Base-by-base conservation (phyloP, 2,113 vertebrate genomes). In the Salminus brasiliensis region DNA sequence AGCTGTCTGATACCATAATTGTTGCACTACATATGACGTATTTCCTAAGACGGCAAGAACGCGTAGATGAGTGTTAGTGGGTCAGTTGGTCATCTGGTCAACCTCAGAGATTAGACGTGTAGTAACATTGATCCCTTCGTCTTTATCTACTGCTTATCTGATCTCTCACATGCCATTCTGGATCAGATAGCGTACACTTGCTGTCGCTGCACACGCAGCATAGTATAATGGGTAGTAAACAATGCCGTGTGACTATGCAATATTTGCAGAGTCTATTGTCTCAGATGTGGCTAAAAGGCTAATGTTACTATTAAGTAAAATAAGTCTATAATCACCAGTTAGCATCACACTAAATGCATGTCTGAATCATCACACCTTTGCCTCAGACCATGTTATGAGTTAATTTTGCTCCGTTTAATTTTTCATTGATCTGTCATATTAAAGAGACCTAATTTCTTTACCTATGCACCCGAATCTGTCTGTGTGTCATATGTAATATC, bases 61-160 rank as follows among this genome's bases (percentile, higher is more conserved):
- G 2, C 15, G 34, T 41, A 55, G 25, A 16, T n/a, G 18, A 32
- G 53, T 41, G 70, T 68, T 78, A 27, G 60, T 82, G 11, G 59
- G 80, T 62, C 68, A 72, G 68, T 67, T 30, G 43, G 45, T 71
- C 45, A 57, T 39, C 49, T 29, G 36, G 55, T 7, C 10, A 53
- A 62, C 43, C 62, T 21, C 34, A 39, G 65, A 77, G 76, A 67
- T 59, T 29, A 72, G 36, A 10, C 10, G 59, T 12, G 13, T 25
- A 16, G 25, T 15, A 62, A n/a, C 21, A 32, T 60, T 1, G 25
- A 71, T 52, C 72, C 62, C 49, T 55, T 1, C 41, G 34, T 30
- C 18, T 71, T n/a, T 27, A 32, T 18, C 66, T 78, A 21, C 2
- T 13, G 30, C 34, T 47, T 23, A 23, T 43, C 62, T n/a, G 63